These are phyloP conservation scores for Sarcophilus harrisii DNA, from an alignment of 2,797 vertebrate species.

Conservation along the genomic window DNA sequence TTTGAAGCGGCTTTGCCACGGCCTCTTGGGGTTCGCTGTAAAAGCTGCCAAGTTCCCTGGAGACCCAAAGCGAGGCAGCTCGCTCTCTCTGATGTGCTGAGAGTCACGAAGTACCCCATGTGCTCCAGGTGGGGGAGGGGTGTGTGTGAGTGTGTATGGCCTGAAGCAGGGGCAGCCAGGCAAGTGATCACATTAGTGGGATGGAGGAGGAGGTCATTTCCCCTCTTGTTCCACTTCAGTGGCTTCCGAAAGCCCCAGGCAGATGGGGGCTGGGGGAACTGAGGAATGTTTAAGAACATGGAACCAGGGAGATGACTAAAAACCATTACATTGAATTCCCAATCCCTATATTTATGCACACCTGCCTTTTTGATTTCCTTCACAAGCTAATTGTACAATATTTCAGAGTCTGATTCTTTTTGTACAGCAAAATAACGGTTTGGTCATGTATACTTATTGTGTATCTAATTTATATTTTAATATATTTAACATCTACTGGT, in stretches of 20 bases:
- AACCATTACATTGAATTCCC: too few species aligned
- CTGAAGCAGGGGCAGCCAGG: slow-evolving; percentile 56
- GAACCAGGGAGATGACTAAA: too few species aligned
- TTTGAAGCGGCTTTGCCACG: slow-evolving; percentile 5
- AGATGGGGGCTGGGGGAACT: slow-evolving; percentile 42
- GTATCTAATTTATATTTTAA: too few species aligned
- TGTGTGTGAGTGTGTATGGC: neutral
- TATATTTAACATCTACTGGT: too few species aligned
- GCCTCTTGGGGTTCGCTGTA: slow-evolving; percentile 10
- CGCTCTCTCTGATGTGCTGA: neutral
- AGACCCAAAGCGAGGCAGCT: slow-evolving; percentile 5
- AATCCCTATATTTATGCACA: too few species aligned
- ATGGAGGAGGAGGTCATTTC: slow-evolving; percentile 59
- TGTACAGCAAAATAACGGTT: too few species aligned
- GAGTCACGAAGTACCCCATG: neutral
- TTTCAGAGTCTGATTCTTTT: too few species aligned
- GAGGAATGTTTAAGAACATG: slow-evolving; percentile 1
- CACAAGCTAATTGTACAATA: too few species aligned
- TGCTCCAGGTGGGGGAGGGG: neutral
- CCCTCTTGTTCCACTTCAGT: slow-evolving; percentile 61
- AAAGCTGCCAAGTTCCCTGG: neutral
- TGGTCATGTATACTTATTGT: too few species aligned
- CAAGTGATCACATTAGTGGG: slow-evolving; percentile 66
- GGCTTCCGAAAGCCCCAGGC: slow-evolving; percentile 53
- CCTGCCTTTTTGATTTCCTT: too few species aligned